A percentile compares a stretch with the other conserved stretches of the same genome.
phyloP scores from a whole-genome alignment of 2,113 vertebrate genomes.

The Megaleporinus macrocephalus region DNA sequence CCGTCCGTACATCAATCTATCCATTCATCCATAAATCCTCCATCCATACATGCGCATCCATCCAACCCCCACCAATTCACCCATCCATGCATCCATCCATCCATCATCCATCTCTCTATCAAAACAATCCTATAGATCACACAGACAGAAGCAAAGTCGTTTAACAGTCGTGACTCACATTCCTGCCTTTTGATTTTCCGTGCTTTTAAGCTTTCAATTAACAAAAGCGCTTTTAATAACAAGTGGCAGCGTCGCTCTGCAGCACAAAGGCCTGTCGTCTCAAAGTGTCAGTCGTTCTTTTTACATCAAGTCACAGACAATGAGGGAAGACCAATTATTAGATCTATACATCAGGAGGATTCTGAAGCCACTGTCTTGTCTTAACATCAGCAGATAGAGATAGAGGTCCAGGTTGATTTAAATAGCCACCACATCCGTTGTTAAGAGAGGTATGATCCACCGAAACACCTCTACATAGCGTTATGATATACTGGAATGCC shows the following conservation, averaged over 20 bases:
- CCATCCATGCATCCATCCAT: neutral
- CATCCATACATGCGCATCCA: neutral
- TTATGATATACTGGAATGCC: conserved; percentile 44
- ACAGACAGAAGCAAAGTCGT: conserved; percentile 13
- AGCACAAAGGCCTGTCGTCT: conserved; percentile 40
- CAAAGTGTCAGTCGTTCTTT: conserved; percentile 33
- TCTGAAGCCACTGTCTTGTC: neutral
- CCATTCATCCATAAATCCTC: neutral
- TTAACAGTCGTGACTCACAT: conserved; percentile 36
- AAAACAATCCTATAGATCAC: conserved; percentile 3
- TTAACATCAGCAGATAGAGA: conserved; percentile 1
- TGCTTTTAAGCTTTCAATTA: conserved; percentile 41
- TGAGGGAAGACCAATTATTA: conserved; percentile 4
- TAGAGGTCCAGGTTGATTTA: conserved; percentile 8
- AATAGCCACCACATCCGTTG: conserved; percentile 13
- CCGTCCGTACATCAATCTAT: neutral
- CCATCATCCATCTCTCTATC: neutral
- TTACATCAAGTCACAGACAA: conserved; percentile 18
- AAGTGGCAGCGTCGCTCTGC: conserved; percentile 9
- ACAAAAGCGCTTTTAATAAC: conserved; percentile 49
- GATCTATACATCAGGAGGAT: neutral
- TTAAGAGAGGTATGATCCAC: conserved; percentile 11
- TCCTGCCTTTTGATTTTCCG: conserved; percentile 28
- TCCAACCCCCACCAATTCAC: neutral
- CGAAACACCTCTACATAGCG: conserved; percentile 11